Percentiles rank a stretch among this genome's conserved stretches.
phyloP scores from a whole-genome alignment of 2,113 vertebrate genomes.

The Pogona vitticeps region DNA sequence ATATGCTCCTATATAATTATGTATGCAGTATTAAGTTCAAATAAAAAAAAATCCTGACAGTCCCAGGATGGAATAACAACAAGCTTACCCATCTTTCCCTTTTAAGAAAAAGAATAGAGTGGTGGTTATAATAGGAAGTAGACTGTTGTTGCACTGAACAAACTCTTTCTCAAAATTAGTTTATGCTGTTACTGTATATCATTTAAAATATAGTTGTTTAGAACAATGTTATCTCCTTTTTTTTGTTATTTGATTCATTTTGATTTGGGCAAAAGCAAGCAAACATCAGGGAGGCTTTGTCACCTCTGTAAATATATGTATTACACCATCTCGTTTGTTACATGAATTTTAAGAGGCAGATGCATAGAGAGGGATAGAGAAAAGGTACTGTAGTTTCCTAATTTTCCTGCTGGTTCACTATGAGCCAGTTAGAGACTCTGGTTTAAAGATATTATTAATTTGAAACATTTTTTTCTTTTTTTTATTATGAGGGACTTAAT shows the following conservation, averaged over 20 bases:
- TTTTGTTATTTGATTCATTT: slow-evolving; percentile 27
- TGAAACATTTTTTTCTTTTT: background rate
- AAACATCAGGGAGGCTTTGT: background rate
- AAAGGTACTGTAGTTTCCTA: background rate
- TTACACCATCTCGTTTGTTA: background rate
- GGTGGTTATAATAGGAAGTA: background rate
- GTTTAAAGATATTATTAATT: background rate
- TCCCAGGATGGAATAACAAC: background rate
- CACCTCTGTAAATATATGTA: background rate
- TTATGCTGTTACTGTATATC: background rate
- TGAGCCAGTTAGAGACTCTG: background rate
- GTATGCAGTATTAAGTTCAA: background rate
- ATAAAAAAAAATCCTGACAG: background rate
- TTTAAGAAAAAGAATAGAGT: background rate
- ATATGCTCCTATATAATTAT: background rate
- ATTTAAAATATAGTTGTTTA: background rate
- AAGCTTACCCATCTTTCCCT: too few species aligned
- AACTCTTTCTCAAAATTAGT: background rate
- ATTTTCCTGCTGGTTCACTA: background rate
- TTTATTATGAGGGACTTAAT: background rate
- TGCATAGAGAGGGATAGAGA: background rate
- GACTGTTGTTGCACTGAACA: background rate
- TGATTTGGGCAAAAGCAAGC: background rate
- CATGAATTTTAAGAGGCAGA: background rate
- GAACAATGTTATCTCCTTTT: background rate